Percentiles rank a stretch among this genome's conserved stretches.
Evolutionary conservation across 2,113 vertebrate genomes (phyloP).

Genomic region (Lophius piscatorius): DNA sequence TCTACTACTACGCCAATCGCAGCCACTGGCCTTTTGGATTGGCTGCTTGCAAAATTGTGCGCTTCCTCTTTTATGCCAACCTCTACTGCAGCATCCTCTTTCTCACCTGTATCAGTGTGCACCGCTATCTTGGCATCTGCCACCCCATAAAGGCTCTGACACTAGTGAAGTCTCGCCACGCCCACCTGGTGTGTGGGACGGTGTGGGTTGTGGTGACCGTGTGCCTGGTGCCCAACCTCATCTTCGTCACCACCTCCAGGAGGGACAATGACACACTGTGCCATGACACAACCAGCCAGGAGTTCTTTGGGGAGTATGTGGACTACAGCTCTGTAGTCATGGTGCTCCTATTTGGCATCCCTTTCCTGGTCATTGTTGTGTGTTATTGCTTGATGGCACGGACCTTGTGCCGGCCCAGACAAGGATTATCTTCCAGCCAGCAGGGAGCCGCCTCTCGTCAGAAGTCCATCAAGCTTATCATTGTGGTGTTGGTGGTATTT

Average conservation of each 20-base stretch:
- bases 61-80: constrained; percentile 94
- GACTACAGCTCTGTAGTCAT: constrained; percentile 88
- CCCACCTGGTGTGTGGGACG: constrained; percentile 79
- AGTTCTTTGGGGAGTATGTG: constrained; percentile 84
- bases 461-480: constrained; percentile 88
- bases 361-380: constrained; percentile 86
- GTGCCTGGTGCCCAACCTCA: constrained; percentile 89
- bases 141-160: constrained; percentile 86
- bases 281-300: constrained; percentile 89
- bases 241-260: constrained; percentile 89
- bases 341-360: constrained; percentile 88
- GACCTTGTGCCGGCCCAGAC: constrained; percentile 76
- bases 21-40: constrained; percentile 92
- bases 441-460: constrained; percentile 65
- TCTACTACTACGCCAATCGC: constrained; percentile 91
- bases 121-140: constrained; percentile 92
- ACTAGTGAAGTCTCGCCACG: constrained; percentile 81
- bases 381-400: constrained; percentile 91
- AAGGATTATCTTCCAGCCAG: constrained; percentile 58
- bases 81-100: constrained; percentile 96
- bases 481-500: constrained; percentile 87
- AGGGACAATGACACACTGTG: constrained; percentile 85
- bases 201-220: constrained; percentile 83
- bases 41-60: constrained; percentile 84
- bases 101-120: constrained; percentile 93